Evolutionary conservation across 2,797 vertebrate species (phyloP).

Genomic region (Crypturellus tataupa): DNA sequence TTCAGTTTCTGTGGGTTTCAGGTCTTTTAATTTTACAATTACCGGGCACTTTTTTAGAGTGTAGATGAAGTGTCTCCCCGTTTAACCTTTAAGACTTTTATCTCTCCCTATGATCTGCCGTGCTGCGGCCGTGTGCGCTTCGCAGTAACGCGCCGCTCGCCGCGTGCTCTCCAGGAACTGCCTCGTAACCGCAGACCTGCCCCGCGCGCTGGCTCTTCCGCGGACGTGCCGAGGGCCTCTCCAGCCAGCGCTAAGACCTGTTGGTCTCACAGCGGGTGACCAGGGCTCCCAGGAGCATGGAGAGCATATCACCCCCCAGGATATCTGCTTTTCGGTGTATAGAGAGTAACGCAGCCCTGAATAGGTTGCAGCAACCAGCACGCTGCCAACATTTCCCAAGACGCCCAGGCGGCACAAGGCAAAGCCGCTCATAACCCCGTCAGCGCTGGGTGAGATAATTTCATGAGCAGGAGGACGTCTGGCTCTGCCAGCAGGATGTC

Average conservation of each 20-base stretch:
- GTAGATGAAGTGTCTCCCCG: neutral
- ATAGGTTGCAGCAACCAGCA: too few relatives aligned
- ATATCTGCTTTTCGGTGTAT: too few relatives aligned
- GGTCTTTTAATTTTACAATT: neutral
- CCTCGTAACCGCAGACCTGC: neutral
- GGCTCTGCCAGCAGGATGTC: too few relatives aligned
- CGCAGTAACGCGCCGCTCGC: neutral
- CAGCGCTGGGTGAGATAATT: too few relatives aligned
- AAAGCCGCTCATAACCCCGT: too few relatives aligned
- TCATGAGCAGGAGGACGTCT: too few relatives aligned
- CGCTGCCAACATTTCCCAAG: too few relatives aligned
- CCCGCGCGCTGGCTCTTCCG: neutral
- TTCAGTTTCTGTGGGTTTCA: neutral
- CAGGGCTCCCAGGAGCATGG: neutral
- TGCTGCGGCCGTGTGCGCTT: neutral
- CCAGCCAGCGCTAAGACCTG: neutral
- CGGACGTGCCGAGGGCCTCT: neutral
- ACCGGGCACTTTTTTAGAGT: neutral
- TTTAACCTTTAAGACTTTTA: neutral
- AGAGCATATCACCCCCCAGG: too few relatives aligned
- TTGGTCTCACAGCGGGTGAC: accelerated
- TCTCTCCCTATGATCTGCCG: neutral
- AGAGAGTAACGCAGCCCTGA: too few relatives aligned
- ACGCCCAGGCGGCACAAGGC: too few relatives aligned
- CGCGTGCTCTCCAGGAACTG: neutral